Evolutionary conservation across 2,888 invertebrate genomes (phyloP).

Genomic region (Ennomos quercinarius): DNA sequence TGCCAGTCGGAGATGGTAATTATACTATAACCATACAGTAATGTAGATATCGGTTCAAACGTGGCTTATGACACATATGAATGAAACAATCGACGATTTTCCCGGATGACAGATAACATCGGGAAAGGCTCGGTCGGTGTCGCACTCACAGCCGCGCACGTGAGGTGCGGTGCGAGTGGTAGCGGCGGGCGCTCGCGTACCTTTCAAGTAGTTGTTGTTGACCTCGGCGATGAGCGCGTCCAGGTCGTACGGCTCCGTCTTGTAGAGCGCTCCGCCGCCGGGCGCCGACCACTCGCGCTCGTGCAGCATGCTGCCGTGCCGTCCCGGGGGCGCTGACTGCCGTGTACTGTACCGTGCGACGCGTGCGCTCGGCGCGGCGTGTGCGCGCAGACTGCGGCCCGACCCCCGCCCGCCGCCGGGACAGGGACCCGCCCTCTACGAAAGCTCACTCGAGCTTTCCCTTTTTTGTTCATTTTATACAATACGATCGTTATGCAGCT

Average conservation of each 20-base stretch:
- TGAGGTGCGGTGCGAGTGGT: background rate
- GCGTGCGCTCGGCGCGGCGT: conserved; percentile 43
- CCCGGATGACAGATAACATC: conserved; percentile 1
- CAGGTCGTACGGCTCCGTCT: conserved; percentile 66
- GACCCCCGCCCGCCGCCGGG: conserved; percentile 17
- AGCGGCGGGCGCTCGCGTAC: conserved; percentile 51
- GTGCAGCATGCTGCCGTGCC: conserved; percentile 68
- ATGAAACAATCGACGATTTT: conserved; percentile 8
- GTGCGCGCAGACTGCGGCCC: conserved; percentile 44
- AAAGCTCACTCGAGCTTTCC: too few species aligned
- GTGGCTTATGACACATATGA: conserved; percentile 3
- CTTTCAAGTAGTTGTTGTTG: conserved; percentile 72
- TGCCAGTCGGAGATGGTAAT: too few species aligned
- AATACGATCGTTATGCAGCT: too few species aligned
- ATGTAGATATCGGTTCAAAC: background rate
- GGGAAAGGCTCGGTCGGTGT: background rate
- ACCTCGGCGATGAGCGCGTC: conserved; percentile 74
- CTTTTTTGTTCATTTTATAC: too few species aligned
- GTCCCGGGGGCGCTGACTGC: background rate
- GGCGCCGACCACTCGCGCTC: conserved; percentile 60
- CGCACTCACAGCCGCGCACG: too few species aligned
- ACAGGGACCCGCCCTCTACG: conserved; percentile 22
- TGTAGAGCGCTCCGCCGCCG: conserved; percentile 43
- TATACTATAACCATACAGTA: too few species aligned
- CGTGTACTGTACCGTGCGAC: background rate